phyloP scores from a whole-genome alignment of 1,140 invertebrate genomes.

The Brachionus calyciflorus region DNA sequence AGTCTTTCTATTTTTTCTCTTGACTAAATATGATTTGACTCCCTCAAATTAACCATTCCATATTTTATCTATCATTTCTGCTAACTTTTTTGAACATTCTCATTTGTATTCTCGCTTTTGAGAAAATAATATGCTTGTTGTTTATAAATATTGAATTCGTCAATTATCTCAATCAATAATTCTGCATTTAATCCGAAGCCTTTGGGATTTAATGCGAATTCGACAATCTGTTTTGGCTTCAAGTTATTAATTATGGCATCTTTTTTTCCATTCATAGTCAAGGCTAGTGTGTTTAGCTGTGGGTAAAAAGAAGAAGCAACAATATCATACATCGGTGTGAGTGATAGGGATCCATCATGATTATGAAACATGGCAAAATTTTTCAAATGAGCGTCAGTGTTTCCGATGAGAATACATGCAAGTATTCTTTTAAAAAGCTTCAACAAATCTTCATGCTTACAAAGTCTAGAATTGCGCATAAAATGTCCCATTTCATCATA shows the following conservation, averaged over 20 bases:
- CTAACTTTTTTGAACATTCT: neutral
- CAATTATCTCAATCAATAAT: neutral
- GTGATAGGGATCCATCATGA: neutral
- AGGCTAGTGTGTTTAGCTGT: neutral
- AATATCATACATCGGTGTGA: constrained; percentile 14
- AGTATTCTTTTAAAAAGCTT: constrained; percentile 20
- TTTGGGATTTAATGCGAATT: neutral
- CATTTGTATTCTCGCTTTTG: neutral
- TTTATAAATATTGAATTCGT: neutral
- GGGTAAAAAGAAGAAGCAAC: neutral
- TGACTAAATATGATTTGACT: neutral
- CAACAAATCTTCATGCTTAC: neutral
- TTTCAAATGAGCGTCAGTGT: constrained; percentile 26
- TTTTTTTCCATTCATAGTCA: neutral
- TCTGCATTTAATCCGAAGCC: neutral
- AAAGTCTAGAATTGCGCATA: neutral
- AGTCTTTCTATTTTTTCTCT: neutral
- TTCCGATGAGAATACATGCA: constrained; percentile 6
- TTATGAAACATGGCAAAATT: constrained; percentile 13
- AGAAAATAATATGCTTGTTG: neutral
- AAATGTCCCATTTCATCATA: constrained; percentile 18
- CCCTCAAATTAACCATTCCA: neutral
- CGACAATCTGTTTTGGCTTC: neutral
- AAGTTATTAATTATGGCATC: neutral
- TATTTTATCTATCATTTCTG: neutral